These are phyloP conservation scores for Epizoanthus scotinus DNA, from an alignment of 92 coral and sea anemone genomes.

Conservation along the genomic window DNA sequence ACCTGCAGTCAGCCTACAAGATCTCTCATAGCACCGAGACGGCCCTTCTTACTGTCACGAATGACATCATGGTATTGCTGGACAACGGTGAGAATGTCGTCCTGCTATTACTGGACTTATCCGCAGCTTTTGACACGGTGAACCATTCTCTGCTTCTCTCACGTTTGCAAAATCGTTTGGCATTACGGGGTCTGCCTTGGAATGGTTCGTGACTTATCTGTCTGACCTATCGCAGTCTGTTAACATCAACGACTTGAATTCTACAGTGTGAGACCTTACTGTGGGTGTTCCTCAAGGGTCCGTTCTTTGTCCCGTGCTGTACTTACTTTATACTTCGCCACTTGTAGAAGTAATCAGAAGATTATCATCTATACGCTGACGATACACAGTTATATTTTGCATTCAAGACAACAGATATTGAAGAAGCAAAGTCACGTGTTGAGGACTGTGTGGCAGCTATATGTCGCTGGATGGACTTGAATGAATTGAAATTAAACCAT, in stretches of 20 bases:
- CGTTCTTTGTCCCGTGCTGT: too few species aligned
- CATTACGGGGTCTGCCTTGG: background rate
- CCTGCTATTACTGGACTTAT: background rate
- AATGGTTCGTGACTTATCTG: background rate
- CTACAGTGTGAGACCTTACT: background rate
- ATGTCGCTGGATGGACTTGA: too few species aligned
- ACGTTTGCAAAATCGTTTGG: background rate
- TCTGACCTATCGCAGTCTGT: background rate
- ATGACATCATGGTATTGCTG: constrained; percentile 25
- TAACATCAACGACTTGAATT: background rate
- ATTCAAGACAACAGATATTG: too few species aligned
- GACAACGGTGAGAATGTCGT: background rate
- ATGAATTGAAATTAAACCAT: too few species aligned
- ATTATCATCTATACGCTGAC: too few species aligned
- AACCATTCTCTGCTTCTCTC: background rate
- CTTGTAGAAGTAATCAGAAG: too few species aligned
- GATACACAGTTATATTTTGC: too few species aligned
- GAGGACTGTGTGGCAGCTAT: too few species aligned
- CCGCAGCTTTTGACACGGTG: too few species aligned
- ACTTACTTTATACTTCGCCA: too few species aligned
- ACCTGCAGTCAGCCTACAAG: constrained; percentile 39
- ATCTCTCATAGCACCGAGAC: constrained; percentile 28
- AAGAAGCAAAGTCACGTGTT: too few species aligned
- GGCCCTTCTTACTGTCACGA: constrained; percentile 3
- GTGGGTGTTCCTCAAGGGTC: too few species aligned